These are phyloP conservation scores for Ochotona curzoniae DNA, from an alignment of 2,113 vertebrate genomes.

Conservation along the genomic window DNA sequence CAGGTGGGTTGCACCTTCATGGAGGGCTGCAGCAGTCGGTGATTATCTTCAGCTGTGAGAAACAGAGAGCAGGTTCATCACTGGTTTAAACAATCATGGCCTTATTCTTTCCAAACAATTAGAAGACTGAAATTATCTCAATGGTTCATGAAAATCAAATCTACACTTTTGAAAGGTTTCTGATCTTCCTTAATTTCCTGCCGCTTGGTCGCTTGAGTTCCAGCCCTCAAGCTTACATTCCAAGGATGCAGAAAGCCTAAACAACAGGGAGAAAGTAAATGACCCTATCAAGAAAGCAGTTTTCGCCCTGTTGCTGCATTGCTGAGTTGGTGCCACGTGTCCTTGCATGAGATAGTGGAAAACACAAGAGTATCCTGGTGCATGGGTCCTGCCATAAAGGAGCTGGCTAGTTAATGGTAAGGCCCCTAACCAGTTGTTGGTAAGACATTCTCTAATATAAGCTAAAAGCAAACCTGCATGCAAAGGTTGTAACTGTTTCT, in stretches of 20 bases:
- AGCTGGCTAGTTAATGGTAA: background rate
- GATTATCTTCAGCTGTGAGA: slow-evolving; percentile 46
- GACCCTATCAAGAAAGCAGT: background rate
- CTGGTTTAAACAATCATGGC: slow-evolving; percentile 38
- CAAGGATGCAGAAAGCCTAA: background rate
- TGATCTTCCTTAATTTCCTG: background rate
- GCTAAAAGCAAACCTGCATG: background rate
- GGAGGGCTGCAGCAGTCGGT: background rate
- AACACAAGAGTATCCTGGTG: background rate
- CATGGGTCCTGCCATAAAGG: background rate
- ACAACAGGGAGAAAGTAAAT: background rate
- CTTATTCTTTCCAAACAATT: slow-evolving; percentile 58
- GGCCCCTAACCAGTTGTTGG: background rate
- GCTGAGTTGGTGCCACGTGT: background rate
- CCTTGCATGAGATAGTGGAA: background rate
- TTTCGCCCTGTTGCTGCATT: background rate
- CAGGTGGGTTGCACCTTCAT: slow-evolving; percentile 45
- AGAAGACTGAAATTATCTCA: slow-evolving; percentile 50
- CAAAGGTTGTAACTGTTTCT: background rate
- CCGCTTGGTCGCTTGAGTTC: background rate
- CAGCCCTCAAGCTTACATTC: background rate
- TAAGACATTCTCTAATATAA: background rate
- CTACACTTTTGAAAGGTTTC: background rate
- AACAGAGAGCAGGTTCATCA: slow-evolving; percentile 51
- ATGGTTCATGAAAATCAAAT: background rate